Evolutionary conservation across 2,113 vertebrate genomes (phyloP).

Genomic region (Trachemys scripta): DNA sequence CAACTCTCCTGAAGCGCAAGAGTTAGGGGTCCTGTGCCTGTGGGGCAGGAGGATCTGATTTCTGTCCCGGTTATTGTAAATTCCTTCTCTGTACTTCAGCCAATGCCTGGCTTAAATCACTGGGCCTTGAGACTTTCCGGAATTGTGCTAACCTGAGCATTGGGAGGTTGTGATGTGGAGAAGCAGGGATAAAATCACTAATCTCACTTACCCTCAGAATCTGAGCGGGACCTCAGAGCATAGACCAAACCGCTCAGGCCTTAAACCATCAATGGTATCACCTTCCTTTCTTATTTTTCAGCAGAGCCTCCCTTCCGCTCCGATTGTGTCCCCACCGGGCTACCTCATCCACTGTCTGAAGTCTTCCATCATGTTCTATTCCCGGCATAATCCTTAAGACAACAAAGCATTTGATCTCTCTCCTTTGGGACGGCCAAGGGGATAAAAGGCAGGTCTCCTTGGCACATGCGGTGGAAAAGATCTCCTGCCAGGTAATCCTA

Average conservation of each 20-base stretch:
- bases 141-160: not conserved
- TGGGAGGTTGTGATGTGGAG: not conserved
- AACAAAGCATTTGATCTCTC: constrained; percentile 37
- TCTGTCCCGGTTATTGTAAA: not conserved
- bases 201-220: not conserved
- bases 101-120: not conserved
- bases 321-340: not conserved
- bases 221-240: not conserved
- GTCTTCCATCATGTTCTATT: not conserved
- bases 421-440: constrained; percentile 27
- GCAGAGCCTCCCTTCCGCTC: accelerated
- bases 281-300: not conserved
- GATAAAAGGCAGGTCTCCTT: constrained; percentile 43
- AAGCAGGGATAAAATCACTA: accelerated
- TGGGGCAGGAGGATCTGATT: not conserved
- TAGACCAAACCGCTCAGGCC: not conserved
- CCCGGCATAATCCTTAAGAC: constrained; percentile 13
- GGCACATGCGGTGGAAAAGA: constrained; percentile 29
- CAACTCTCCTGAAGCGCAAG: accelerated
- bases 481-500: constrained; percentile 51
- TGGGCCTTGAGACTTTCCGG: not conserved
- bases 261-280: accelerated
- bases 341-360: not conserved
- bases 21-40: not conserved
- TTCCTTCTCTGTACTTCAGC: not conserved